Percentiles rank a stretch among this genome's conserved stretches.
phyloP scores from a whole-genome alignment of 2,888 invertebrate genomes.

The Nemotelus nigrinus region DNA sequence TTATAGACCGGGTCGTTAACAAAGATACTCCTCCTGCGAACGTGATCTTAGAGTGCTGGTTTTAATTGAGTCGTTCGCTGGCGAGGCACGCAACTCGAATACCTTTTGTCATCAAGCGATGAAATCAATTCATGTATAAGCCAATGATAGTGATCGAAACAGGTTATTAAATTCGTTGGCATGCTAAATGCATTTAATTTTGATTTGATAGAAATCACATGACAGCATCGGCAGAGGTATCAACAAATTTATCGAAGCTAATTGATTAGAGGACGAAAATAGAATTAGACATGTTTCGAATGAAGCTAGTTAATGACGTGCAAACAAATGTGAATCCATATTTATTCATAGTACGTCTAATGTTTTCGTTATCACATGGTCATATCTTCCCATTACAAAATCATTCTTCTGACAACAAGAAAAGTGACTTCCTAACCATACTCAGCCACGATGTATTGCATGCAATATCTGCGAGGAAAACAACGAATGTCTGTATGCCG shows the following conservation, averaged over 20 bases:
- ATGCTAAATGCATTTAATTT: background rate
- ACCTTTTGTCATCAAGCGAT: background rate
- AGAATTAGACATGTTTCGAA: too few relatives aligned
- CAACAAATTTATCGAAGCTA: too few relatives aligned
- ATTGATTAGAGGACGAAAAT: too few relatives aligned
- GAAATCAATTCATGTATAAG: background rate
- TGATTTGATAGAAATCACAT: too few relatives aligned
- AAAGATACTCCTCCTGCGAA: background rate
- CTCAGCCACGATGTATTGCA: background rate
- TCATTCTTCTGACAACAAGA: too few relatives aligned
- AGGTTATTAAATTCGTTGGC: conserved; percentile 12
- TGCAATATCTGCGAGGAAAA: background rate
- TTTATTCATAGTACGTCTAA: too few relatives aligned
- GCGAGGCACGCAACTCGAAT: background rate
- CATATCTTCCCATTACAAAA: too few relatives aligned
- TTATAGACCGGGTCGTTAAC: conserved; percentile 14
- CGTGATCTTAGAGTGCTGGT: background rate
- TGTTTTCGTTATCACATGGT: too few relatives aligned
- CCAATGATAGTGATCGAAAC: background rate
- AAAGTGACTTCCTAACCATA: background rate
- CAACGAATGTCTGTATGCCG: background rate
- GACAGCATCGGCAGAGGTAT: too few relatives aligned
- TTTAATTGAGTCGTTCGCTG: conserved; percentile 20
- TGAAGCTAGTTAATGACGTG: too few relatives aligned
- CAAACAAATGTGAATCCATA: too few relatives aligned